Evolutionary conservation across 1,140 invertebrate genomes (phyloP).

Genomic region (Arctopsyche grandis): DNA sequence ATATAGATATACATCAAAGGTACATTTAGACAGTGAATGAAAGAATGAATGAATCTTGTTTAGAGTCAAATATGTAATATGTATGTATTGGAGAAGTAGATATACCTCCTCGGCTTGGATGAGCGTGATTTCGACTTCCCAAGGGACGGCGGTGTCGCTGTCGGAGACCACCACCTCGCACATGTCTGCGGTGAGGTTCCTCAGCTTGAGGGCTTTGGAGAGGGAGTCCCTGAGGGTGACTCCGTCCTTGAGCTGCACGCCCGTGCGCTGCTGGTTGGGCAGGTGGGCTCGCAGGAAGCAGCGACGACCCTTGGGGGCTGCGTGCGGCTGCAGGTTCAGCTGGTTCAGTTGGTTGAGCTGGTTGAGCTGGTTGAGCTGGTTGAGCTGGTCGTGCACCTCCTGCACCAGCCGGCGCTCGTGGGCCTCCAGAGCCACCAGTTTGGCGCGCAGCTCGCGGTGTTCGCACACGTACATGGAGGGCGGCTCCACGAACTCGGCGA

Average conservation of each 20-base stretch:
- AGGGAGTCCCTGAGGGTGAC: slow-evolving; percentile 87
- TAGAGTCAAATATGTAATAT: not conserved
- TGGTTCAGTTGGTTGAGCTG: slow-evolving; percentile 61
- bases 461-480: slow-evolving; percentile 86
- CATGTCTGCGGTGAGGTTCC: slow-evolving; percentile 90
- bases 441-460: slow-evolving; percentile 90
- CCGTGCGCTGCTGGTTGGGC: slow-evolving; percentile 92
- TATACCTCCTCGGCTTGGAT: slow-evolving; percentile 88
- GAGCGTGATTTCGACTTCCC: slow-evolving; percentile 89
- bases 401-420: slow-evolving; percentile 82
- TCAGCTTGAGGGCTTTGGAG: slow-evolving; percentile 87
- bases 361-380: slow-evolving; percentile 61
- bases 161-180: slow-evolving; percentile 84
- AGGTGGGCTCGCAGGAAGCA: slow-evolving; percentile 87
- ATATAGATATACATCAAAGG: too few species aligned
- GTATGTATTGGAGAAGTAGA: not conserved
- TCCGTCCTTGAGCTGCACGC: slow-evolving; percentile 85
- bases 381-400: slow-evolving; percentile 69
- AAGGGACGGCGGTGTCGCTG: slow-evolving; percentile 76
- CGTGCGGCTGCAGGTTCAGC: slow-evolving; percentile 61
- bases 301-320: slow-evolving; percentile 72
- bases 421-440: slow-evolving; percentile 88
- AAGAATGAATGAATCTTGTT: not conserved
- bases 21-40: not conserved
- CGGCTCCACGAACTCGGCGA: slow-evolving; percentile 87